phyloP scores from a whole-genome alignment of 2,888 invertebrate species.

The Adelognathus sp. region DNA sequence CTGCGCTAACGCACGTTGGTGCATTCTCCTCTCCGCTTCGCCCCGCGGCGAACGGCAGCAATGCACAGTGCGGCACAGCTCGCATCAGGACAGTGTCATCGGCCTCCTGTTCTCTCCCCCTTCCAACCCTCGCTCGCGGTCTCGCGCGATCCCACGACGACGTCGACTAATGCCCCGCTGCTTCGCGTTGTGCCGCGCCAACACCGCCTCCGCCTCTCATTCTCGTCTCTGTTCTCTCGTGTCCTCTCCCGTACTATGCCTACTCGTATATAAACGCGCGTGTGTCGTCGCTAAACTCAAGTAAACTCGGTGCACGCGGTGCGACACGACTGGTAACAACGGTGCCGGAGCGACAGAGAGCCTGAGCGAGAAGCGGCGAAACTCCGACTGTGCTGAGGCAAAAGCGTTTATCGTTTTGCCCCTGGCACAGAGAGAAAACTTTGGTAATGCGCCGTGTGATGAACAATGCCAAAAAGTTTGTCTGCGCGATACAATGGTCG shows the following conservation, averaged over 20 bases:
- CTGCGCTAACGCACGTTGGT: no score
- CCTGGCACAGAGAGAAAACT: constrained; percentile 30
- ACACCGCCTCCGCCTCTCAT: constrained; percentile 36
- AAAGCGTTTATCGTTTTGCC: constrained; percentile 26
- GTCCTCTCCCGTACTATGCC: not conserved
- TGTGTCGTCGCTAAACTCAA: constrained; percentile 14
- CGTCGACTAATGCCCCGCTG: constrained; percentile 18
- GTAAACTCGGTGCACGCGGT: constrained; percentile 26
- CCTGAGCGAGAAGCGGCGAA: not conserved
- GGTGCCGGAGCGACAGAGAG: not conserved
- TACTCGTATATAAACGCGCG: not conserved
- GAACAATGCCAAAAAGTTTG: constrained; percentile 10
- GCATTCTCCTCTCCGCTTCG: constrained; percentile 11
- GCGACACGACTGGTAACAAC: not conserved
- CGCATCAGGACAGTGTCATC: constrained; percentile 57
- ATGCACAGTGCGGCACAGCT: constrained; percentile 20
- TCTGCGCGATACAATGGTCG: not conserved
- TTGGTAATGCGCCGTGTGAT: constrained; percentile 35
- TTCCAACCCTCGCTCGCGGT: constrained; percentile 42
- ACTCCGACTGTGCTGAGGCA: constrained; percentile 1
- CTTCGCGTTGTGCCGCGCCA: constrained; percentile 16
- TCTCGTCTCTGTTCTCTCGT: constrained; percentile 1
- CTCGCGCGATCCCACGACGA: constrained; percentile 50
- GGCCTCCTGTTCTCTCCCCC: constrained; percentile 48
- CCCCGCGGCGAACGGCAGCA: constrained; percentile 7